phyloP scores from a whole-genome alignment of 92 coral and sea anemone species.

The Metridium senile region DNA sequence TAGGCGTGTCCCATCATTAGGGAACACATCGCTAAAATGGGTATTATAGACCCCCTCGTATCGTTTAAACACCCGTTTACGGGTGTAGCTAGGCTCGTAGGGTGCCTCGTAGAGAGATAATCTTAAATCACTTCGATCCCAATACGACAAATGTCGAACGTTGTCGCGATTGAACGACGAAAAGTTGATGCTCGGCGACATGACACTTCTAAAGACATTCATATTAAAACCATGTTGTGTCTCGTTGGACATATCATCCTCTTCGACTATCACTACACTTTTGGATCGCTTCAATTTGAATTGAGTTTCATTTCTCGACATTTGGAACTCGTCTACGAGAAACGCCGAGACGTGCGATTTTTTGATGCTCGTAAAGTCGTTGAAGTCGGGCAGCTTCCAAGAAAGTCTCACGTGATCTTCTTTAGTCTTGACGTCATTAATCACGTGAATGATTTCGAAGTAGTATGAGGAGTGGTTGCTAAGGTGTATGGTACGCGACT shows the following conservation, averaged over 20 bases:
- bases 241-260: constrained; percentile 13
- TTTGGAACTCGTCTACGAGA: constrained; percentile 16
- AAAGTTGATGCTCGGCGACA: neutral
- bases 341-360: constrained; percentile 53
- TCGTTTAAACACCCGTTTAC: constrained; percentile 32
- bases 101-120: constrained; percentile 34
- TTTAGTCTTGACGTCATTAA: constrained; percentile 49
- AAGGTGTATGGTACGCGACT: constrained; percentile 36
- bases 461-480: constrained; percentile 42
- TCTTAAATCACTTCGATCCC: neutral
- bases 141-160: neutral
- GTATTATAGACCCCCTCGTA: constrained; percentile 75
- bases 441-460: constrained; percentile 70
- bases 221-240: constrained; percentile 2
- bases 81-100: constrained; percentile 41
- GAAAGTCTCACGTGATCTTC: constrained; percentile 66
- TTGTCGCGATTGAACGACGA: neutral
- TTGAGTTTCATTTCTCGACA: neutral
- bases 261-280: neutral
- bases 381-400: constrained; percentile 69
- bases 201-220: neutral
- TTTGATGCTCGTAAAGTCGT: constrained; percentile 27
- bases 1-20: constrained; percentile 63
- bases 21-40: constrained; percentile 70
- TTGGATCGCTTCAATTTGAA: neutral